Base-by-base conservation (phyloP, 2,888 invertebrate species). In the Seira ritae region DNA sequence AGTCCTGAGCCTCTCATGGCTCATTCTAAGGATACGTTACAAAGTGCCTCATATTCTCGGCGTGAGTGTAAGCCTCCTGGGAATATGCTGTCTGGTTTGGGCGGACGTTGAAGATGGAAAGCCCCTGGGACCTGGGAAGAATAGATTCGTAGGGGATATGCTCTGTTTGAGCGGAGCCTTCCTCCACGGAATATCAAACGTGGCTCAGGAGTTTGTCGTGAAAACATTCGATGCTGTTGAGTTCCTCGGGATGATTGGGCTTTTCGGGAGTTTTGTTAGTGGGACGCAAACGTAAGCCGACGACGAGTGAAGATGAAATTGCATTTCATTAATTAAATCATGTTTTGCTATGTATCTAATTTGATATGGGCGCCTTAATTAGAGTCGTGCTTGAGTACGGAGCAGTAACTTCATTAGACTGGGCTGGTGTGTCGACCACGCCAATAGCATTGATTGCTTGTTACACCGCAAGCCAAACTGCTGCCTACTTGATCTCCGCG, bases 71-170 rank as follows among this genome's bases (percentile, higher is more conserved):
- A 96, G 96, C 85, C 92, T 97, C 2, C 93, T 95, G 92, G 96
- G 96, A 0, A 94, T 96, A 20, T 95, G 95, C 10, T 95, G 95
- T 88, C 93, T 97, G 10, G 95, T 97, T 4, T 95, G 95, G 94
- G 95, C 96, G 19, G 96, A 96, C 91, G 94, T 95, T 24, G 94
- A 95, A 22, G 85, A 85, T 66, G 86, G 85, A 6, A 50, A 62
- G 42, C 73, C 77, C 19, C 22, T 84, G 10, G 87, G 86, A 80
- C 62, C 84, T 70, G 85, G 87, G 84, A 94, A 94, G 91, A 95
- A 95, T 90, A 94, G 94, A 88, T 91, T 96, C n/a, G 93, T 96
- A 2, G 97, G 97, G 1, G 96, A 97, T 90, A 94, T 96, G 93
- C 91, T 96, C 20, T 95, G 95, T 89, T 92, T 96, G 8, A 93